Percentiles rank a stretch among this genome's conserved stretches.
These are phyloP conservation scores for Eupeodes latifasciatus DNA, from an alignment of 2,888 invertebrate species.

Conservation along the genomic window DNA sequence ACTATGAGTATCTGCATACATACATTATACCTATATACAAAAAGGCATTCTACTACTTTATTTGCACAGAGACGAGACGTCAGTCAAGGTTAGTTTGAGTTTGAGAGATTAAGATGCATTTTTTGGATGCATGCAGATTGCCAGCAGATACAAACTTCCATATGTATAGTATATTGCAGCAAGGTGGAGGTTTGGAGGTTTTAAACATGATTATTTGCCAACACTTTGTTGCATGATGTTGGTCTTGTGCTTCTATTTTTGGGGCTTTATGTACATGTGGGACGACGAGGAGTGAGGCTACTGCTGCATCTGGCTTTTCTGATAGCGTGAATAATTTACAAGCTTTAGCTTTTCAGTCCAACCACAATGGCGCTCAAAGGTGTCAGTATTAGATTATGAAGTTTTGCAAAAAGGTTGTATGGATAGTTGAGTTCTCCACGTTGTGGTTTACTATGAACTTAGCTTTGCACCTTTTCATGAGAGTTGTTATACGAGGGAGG, in stretches of 20 bases:
- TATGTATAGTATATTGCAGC: no score
- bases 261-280: not conserved
- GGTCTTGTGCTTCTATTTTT: slow-evolving; percentile 29
- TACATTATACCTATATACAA: not conserved
- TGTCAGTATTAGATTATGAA: slow-evolving; percentile 31
- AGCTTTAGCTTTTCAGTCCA: slow-evolving; percentile 12
- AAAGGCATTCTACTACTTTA: slow-evolving; percentile 1
- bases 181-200: slow-evolving; percentile 8
- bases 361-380: not conserved
- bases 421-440: not conserved
- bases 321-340: slow-evolving; percentile 44
- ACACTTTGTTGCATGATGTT: slow-evolving; percentile 31
- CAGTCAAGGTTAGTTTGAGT: slow-evolving; percentile 61
- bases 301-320: not conserved
- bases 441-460: not conserved
- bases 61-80: slow-evolving; percentile 6
- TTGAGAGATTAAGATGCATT: slow-evolving; percentile 39
- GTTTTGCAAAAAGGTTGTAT: slow-evolving; percentile 45
- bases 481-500: not conserved
- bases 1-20: no score
- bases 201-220: slow-evolving; percentile 52
- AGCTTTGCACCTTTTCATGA: not conserved
- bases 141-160: no score
- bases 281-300: not conserved
- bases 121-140: slow-evolving; percentile 21